Evolutionary conservation across 2,888 invertebrate genomes (phyloP), one percentile per base, ranked within the genome.

Genomic region (Euzetes globulus): DNA sequence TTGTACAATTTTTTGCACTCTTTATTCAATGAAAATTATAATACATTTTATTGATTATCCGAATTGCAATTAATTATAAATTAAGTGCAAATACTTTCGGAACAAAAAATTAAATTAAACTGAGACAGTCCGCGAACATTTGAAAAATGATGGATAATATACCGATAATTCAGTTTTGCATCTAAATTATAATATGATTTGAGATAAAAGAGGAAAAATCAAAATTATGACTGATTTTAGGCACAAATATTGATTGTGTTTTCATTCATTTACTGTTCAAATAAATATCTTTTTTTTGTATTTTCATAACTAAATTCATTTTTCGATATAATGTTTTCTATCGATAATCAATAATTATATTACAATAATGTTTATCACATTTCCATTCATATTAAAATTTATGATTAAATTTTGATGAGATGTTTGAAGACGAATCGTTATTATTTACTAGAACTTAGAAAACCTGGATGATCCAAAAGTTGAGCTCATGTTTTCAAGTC

Each of bases 231-330:
- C 17, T 58, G 29, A 58, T 58, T 25, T 58, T 58, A 58, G 58
- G 58, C 58, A 58, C 58, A 58, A 58, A 22, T 58, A 58, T 5
- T 58, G 58, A 58, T 58, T 58, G 58, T 58, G 29, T 58, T 58
- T 55, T 11, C 17, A 52, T 52, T 6, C n/a, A 58, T 27, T 58
- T 7, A 58, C 22, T 58, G 58, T 52, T 52, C 19, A 52, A 52
- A 47, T 47, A 15, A 15, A 47, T 47, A 2, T 47, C 17, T 47
- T 52, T 52, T 7, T 6, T 52, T n/a, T 52, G 1, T n/a, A 33
- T 33, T 33, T 33, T 33, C 33, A 33, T 33, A 33, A 33, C 33
- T 33, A 33, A 33, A 33, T 47, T 47, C 17, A 47, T 47, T 47
- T 41, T 47, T 47, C 11, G 47, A 47, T 47, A 15, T 47, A 15